Evolutionary conservation across 2,888 invertebrate genomes (phyloP).

Genomic region (Polyommatus iphigenia): DNA sequence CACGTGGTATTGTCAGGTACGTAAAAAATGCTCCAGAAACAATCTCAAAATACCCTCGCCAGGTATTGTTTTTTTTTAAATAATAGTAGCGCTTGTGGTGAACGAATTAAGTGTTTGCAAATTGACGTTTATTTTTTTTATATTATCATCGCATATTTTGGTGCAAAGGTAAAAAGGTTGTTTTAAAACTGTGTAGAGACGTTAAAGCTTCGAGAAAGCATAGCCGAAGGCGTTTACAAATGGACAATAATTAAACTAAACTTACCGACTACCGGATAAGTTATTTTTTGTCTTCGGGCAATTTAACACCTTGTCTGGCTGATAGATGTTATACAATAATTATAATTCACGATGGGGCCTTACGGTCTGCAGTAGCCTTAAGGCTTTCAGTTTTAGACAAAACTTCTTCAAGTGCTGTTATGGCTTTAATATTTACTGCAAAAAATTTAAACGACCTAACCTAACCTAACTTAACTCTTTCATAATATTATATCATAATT

Average conservation of each 20-base stretch:
- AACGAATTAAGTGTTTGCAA: neutral
- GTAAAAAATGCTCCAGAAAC: conserved; percentile 69
- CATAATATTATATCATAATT: neutral
- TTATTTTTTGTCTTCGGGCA: conserved; percentile 70
- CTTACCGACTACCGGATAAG: conserved; percentile 75
- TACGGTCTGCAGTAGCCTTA: conserved; percentile 18
- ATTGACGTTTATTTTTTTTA: neutral
- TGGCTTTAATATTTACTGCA: neutral
- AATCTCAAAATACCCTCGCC: conserved; percentile 76
- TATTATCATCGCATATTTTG: conserved; percentile 48
- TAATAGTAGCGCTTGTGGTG: conserved; percentile 56
- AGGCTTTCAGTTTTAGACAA: too few relatives aligned
- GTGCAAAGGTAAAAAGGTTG: neutral
- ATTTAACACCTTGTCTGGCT: conserved; percentile 66
- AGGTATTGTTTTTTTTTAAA: conserved; percentile 70
- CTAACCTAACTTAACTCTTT: neutral
- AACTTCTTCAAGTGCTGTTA: neutral
- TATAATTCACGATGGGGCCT: conserved; percentile 31
- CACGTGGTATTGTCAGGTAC: conserved; percentile 72
- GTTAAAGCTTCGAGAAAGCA: conserved; percentile 49
- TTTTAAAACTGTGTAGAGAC: conserved; percentile 39
- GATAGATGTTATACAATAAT: conserved; percentile 60
- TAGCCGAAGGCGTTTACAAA: conserved; percentile 63
- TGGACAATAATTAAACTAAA: conserved; percentile 78
- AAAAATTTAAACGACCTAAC: neutral